Evolutionary conservation across 1,140 invertebrate genomes (phyloP).

Genomic region (Pogonus chalceus): DNA sequence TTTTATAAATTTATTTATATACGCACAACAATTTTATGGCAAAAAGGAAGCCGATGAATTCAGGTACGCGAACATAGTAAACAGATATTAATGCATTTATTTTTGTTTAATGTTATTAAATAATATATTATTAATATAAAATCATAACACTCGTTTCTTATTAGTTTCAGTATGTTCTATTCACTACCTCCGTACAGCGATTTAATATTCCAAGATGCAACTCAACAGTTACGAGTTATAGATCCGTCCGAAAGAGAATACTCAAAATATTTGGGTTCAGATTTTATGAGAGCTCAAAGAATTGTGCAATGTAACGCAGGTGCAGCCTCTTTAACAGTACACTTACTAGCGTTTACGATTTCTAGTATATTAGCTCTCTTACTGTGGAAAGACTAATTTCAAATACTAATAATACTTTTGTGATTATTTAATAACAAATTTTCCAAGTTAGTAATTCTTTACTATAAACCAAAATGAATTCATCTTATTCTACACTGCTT

Average conservation of each 20-base stretch:
- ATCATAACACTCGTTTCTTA: conserved; percentile 18
- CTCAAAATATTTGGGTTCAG: conserved; percentile 56
- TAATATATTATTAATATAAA: neutral
- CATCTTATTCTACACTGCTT: too few relatives aligned
- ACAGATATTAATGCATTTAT: neutral
- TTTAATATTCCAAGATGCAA: conserved; percentile 87
- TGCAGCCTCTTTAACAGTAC: conserved; percentile 19
- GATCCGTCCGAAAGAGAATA: conserved; percentile 50
- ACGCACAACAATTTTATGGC: conserved; percentile 85
- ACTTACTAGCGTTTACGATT: neutral
- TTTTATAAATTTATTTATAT: conserved; percentile 78
- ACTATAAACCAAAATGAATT: too few relatives aligned
- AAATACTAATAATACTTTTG: too few relatives aligned
- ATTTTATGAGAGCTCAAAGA: conserved; percentile 65
- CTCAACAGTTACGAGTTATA: conserved; percentile 68
- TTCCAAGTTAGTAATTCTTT: too few relatives aligned
- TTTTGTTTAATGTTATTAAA: neutral
- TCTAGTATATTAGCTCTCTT: neutral
- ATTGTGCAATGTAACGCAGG: conserved; percentile 68
- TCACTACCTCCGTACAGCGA: conserved; percentile 71
- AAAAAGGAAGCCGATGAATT: conserved; percentile 75
- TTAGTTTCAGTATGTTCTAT: conserved; percentile 80
- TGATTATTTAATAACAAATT: too few relatives aligned
- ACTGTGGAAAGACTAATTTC: neutral
- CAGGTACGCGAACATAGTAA: conserved; percentile 40